Percentiles rank a stretch among this genome's conserved stretches.
These are phyloP conservation scores for Calephelis nemesis DNA, from an alignment of 1,140 invertebrate genomes.

Conservation along the genomic window DNA sequence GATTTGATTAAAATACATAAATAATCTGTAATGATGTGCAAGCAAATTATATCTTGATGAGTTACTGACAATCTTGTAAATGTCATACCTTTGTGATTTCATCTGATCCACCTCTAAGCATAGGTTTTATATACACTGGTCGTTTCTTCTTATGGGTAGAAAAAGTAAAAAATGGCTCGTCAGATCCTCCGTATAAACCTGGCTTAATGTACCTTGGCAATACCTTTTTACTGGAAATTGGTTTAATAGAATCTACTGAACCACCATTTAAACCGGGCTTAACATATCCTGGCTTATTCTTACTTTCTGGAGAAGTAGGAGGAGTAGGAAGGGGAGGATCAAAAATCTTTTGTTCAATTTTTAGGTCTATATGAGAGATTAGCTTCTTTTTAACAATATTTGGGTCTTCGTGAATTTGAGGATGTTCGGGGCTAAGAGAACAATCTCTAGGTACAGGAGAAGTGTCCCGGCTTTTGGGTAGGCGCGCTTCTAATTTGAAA, in stretches of 20 bases:
- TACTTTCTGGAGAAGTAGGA: constrained; percentile 36
- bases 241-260: constrained; percentile 26
- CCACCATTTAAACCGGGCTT: constrained; percentile 43
- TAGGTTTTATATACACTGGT: not conserved
- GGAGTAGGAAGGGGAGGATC: constrained; percentile 57
- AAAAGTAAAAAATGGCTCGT: not conserved
- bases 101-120: constrained; percentile 14
- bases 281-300: constrained; percentile 34
- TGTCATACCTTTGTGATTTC: constrained; percentile 14
- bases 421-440: constrained; percentile 33
- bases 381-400: constrained; percentile 65
- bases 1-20: no score
- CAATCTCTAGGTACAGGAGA: constrained; percentile 48
- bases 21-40: not conserved
- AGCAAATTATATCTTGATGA: not conserved
- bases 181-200: constrained; percentile 10
- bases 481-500: constrained; percentile 38
- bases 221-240: not conserved
- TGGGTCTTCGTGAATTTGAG: constrained; percentile 53
- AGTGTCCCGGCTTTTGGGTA: constrained; percentile 45
- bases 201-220: constrained; percentile 33
- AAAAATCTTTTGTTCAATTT: constrained; percentile 50
- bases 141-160: not conserved
- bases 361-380: constrained; percentile 55
- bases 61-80: not conserved